Evolutionary conservation across 2,113 vertebrate genomes (phyloP), one percentile per base, ranked within the genome.

Genomic region (Dromiciops gliroides): DNA sequence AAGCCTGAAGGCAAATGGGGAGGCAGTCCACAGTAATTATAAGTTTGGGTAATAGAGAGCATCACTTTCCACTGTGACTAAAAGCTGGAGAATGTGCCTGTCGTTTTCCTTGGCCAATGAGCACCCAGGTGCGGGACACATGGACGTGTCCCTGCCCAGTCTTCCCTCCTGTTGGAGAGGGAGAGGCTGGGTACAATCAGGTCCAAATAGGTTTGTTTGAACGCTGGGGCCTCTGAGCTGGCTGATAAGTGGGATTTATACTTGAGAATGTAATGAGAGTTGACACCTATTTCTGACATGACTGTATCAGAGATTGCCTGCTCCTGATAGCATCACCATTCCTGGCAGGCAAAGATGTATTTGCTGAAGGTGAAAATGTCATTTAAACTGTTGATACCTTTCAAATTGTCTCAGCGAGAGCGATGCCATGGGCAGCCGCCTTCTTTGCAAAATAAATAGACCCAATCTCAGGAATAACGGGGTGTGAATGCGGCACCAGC

Each of bases 231-330:
- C 98, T 98, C 97, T 98, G 98, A 98, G 95, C 97, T 98, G 98
- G 97, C 98, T 98, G 99, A 99, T 99, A 99, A 99, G 98, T 98
- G 98, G 97, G 98, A 97, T 97, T 98, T 97, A 93, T 97, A 96
- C 96, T 97, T 90, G 24, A 98, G 97, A 90, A 98, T 96, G 97
- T 99, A 99, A 99, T 99, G 98, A 98, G 98, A 98, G 98, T 98
- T 98, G 99, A 99, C 99, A 99, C 97, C 98, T 98, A 98, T 99
- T 99, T 99, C 98, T 99, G 99, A 99, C 98, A 98, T 93, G 98
- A 98, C 98, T 98, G 98, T 98, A 98, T 98, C 98, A 97, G 92
- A 98, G 98, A 99, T 98, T 98, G 98, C 99, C 98, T 95, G 97
- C 95, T 98, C 98, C 93, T 97, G 99, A 99, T 98, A 98, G 93